phyloP scores from a whole-genome alignment of 1,140 invertebrate species.

The Pteromalus puparum region DNA sequence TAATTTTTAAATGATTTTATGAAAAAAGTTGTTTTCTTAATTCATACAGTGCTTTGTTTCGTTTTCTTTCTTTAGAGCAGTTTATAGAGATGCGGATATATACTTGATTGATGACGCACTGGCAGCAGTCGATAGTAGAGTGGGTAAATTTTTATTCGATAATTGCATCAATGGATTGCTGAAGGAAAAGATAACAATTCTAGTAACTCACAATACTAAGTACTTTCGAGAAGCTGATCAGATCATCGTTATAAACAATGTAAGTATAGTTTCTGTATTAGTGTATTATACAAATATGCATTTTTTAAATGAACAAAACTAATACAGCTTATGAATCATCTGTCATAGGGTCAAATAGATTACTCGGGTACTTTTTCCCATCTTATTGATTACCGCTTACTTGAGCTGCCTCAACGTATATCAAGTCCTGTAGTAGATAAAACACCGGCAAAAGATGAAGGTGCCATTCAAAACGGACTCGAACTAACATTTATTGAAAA shows the following conservation, averaged over 20 bases:
- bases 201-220: not conserved
- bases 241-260: not conserved
- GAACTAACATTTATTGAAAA: not conserved
- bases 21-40: not conserved
- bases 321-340: too few relatives aligned
- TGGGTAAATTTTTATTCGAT: not conserved
- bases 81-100: conserved; percentile 16
- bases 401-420: not conserved
- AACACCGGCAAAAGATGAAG: too few relatives aligned
- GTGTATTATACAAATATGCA: not conserved
- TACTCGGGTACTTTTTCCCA: conserved; percentile 68
- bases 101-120: conserved; percentile 4
- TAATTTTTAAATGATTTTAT: not conserved
- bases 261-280: not conserved
- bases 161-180: conserved; percentile 1
- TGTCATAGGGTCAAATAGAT: conserved; percentile 65
- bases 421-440: not conserved
- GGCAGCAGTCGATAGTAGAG: not conserved
- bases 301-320: not conserved
- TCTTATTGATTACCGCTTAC: conserved; percentile 24
- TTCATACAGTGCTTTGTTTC: not conserved
- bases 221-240: not conserved
- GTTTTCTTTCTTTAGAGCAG: not conserved
- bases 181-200: not conserved
- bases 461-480: not conserved